Evolutionary conservation across 2,888 invertebrate genomes (phyloP), one percentile per base, ranked within the genome.

Genomic region (Zygogramma bicolorata): DNA sequence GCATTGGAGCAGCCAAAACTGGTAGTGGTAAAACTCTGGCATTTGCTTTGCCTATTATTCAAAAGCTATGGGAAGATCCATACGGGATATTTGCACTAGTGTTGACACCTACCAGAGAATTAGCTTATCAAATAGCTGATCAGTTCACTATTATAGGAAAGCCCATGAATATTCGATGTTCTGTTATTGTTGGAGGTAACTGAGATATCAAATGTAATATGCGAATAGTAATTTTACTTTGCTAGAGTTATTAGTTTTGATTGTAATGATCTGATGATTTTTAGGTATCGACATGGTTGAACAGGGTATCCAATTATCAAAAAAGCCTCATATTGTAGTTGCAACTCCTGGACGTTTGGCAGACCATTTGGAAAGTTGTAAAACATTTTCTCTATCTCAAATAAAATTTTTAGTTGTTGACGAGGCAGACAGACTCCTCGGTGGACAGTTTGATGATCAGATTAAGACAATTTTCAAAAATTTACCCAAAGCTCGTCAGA

Each of bases 1-100:
- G 97, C 80, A 94, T 99, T 75, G 99, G 97, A 7, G 97, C 97
- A 80, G 97, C 98, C 0, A 97, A 98, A 87, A 99, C 99, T 7
- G 99, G 99, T 13, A 98, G 97, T 68, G 99, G 99, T 1, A 99
- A 99, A 89, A 99, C 99, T 0, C 92, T 99, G 82, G 97, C 99
- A 0, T 99, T 99, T 90, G 98, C 97, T 0, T 86, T 99, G 66
- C 98, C 98, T 0, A 96, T 99, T 81, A 86, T 99, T 58, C 97
- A 98, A 85, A 92, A 93, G 84, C 88, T 99, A 29, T 94, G 95
- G 71, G 94, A 97, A 84, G 98, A 99, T 87, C 98, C 98, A 0
- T 97, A 95, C 86, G 98, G 98, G 66, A 97, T 99, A 85, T 99
- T 94, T 90, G 97, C 98, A 1, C 89, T 99, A 29, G 89, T 99